Evolutionary conservation across 2,113 vertebrate species (phyloP).

Genomic region (Rhabdomys dilectus): DNA sequence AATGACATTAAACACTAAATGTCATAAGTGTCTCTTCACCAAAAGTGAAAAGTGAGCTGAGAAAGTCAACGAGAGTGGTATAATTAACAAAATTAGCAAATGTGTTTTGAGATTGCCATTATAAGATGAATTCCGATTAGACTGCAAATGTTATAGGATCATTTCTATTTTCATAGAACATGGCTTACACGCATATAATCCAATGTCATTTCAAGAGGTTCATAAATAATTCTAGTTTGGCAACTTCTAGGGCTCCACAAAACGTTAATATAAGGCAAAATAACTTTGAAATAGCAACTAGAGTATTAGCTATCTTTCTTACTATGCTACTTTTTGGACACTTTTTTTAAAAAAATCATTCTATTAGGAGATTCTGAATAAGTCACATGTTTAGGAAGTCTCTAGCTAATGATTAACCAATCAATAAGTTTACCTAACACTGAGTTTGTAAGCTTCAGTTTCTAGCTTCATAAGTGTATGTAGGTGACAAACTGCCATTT

Average conservation of each 20-base stretch:
- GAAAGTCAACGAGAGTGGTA: conserved; percentile 74
- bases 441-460: background rate
- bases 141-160: conserved; percentile 65
- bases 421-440: background rate
- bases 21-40: conserved; percentile 76
- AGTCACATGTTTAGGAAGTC: background rate
- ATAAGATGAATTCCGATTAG: conserved; percentile 58
- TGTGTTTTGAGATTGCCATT: conserved; percentile 61
- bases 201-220: conserved; percentile 16
- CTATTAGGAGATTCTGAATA: background rate
- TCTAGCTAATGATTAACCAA: background rate
- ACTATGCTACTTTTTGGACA: background rate
- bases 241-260: background rate
- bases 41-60: conserved; percentile 71
- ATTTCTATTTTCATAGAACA: conserved; percentile 57
- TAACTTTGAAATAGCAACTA: background rate
- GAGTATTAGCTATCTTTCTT: background rate
- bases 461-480: background rate
- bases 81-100: conserved; percentile 76
- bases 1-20: conserved; percentile 79
- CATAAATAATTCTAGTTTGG: conserved; percentile 52
- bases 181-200: conserved; percentile 23
- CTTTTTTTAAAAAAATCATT: background rate
- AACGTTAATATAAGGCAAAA: conserved; percentile 40
- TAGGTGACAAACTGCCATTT: background rate